phyloP scores from a whole-genome alignment of 1,140 invertebrate species.

The Caerostris extrusa region DNA sequence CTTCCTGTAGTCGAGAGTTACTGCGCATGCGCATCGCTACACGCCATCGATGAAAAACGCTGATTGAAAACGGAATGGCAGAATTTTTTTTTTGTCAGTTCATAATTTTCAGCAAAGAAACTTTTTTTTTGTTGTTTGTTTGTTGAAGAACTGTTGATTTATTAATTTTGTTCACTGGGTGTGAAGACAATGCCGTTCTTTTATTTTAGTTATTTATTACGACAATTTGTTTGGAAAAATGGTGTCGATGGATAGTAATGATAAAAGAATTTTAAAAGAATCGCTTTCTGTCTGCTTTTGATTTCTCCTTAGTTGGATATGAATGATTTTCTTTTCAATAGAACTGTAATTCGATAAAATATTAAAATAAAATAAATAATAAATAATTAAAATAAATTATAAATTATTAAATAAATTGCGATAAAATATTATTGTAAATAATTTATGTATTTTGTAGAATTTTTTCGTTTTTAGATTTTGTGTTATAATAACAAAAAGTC shows the following conservation, averaged over 20 bases:
- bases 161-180: slow-evolving; percentile 1
- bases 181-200: neutral
- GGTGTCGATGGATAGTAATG: neutral
- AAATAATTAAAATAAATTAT: too few relatives aligned
- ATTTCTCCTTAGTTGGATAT: too few relatives aligned
- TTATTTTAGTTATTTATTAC: neutral
- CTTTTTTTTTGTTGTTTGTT: neutral
- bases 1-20: neutral
- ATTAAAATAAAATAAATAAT: too few relatives aligned
- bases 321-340: too few relatives aligned
- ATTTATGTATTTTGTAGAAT: too few relatives aligned
- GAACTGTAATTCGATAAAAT: too few relatives aligned
- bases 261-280: neutral
- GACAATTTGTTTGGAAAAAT: neutral
- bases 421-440: too few relatives aligned
- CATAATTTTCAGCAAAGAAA: neutral
- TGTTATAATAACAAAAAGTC: too few relatives aligned
- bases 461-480: too few relatives aligned
- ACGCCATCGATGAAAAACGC: neutral
- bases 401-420: too few relatives aligned
- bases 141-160: too few relatives aligned
- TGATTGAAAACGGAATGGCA: slow-evolving; percentile 18
- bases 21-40: neutral
- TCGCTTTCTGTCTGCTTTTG: too few relatives aligned
- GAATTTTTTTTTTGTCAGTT: neutral